Percentiles rank a stretch among this genome's conserved stretches.
These are phyloP conservation scores for Rattus norvegicus DNA, from an alignment of 2,113 vertebrate genomes.

Conservation along the genomic window GRCr8 NC_086020.1:121885001-121885500, in stretches of 20 bases:
- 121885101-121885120: background rate
- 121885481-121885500: background rate
- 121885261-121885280: background rate
- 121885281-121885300: background rate
- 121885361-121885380: background rate
- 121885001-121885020: background rate
- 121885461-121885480: constrained; percentile 6
- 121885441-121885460: background rate
- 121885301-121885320: background rate
- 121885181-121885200: background rate
- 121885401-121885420: background rate
- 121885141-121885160: background rate
- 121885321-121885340: background rate
- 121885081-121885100: background rate
- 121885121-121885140: constrained; percentile 7
- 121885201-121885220: background rate
- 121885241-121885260: background rate
- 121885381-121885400: background rate
- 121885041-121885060: background rate
- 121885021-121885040: background rate
- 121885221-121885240: background rate
- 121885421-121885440: background rate
- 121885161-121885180: background rate
- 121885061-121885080: constrained; percentile 1
- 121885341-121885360: background rate